Evolutionary conservation across 2,113 vertebrate genomes (phyloP).

Genomic region (Oreochromis aureus): DNA sequence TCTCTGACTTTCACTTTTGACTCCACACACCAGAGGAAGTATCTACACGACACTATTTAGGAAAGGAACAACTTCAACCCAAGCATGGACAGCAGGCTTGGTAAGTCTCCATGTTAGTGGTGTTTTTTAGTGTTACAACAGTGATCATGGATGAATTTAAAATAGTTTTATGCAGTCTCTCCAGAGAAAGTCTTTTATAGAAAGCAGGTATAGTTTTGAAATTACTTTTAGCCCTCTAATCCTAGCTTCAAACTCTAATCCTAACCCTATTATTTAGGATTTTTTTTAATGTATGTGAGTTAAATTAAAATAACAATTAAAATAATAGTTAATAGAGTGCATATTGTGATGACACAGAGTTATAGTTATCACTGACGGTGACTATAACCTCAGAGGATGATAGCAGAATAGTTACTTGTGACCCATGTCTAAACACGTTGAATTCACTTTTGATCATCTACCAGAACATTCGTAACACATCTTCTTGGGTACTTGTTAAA

Average conservation of each 20-base stretch:
- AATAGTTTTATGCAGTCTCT: no score
- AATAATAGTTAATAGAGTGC: no score
- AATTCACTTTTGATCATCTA: no score
- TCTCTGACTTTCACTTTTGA: neutral
- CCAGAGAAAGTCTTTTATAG: neutral
- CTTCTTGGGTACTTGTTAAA: no score
- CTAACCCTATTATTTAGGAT: neutral
- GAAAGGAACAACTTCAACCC: accelerated
- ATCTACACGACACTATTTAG: neutral
- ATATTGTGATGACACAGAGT: no score
- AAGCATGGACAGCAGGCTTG: neutral
- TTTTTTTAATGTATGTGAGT: no score
- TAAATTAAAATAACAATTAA: accelerated
- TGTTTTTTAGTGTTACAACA: neutral
- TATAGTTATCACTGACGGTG: no score
- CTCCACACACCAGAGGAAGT: neutral
- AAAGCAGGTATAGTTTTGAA: neutral
- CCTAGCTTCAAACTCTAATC: neutral
- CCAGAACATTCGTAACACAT: no score
- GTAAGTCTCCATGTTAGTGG: neutral
- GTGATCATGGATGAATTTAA: no score
- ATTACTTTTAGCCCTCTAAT: neutral
- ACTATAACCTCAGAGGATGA: no score
- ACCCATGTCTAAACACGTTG: no score
- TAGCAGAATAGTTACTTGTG: no score